phyloP scores from a whole-genome alignment of 2,113 vertebrate genomes.

The Oceanites oceanicus region DNA sequence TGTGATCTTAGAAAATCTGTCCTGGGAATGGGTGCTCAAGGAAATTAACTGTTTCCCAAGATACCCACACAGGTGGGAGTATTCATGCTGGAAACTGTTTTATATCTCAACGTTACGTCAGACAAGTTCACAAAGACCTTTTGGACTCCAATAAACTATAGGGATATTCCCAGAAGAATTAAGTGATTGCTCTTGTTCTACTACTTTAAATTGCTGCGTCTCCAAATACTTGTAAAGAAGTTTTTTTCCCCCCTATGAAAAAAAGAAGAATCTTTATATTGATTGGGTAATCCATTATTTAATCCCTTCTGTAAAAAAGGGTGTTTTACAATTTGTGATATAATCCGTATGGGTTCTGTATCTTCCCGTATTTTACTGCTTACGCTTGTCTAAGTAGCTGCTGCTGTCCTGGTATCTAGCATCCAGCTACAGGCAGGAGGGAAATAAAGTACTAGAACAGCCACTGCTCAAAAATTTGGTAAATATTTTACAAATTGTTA shows the following conservation, averaged over 20 bases:
- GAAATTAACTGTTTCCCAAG: neutral
- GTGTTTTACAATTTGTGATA: neutral
- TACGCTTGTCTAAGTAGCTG: neutral
- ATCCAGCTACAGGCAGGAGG: neutral
- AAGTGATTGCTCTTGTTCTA: neutral
- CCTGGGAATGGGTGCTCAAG: neutral
- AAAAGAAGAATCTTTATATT: neutral
- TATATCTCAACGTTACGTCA: neutral
- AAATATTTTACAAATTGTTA: neutral
- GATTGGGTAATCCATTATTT: neutral
- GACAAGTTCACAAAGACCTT: neutral
- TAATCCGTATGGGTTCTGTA: neutral
- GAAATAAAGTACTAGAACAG: neutral
- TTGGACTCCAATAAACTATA: neutral
- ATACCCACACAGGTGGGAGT: neutral
- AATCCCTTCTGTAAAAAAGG: neutral
- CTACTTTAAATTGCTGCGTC: neutral
- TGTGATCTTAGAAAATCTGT: neutral
- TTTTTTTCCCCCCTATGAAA: neutral
- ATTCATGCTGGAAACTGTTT: neutral
- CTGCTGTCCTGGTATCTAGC: neutral
- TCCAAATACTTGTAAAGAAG: neutral
- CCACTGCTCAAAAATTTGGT: neutral
- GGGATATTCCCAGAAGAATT: neutral
- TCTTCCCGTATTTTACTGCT: neutral